These are phyloP conservation scores for Bufo bufo DNA, from an alignment of 2,113 vertebrate species.

Conservation along the genomic window DNA sequence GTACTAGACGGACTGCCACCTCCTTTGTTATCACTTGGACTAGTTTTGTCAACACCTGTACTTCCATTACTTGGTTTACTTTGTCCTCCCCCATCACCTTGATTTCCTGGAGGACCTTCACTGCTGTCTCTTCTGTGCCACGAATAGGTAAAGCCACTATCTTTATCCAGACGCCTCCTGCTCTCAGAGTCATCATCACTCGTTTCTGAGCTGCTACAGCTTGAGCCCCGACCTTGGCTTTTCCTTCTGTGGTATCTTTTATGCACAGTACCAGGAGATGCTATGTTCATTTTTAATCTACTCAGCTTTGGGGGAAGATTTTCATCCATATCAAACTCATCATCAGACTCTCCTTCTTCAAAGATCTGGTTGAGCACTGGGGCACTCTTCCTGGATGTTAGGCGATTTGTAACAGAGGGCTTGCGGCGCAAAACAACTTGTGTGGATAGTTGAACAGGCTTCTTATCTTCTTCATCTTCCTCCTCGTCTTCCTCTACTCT, in stretches of 20 bases:
- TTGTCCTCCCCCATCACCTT: conserved; percentile 82
- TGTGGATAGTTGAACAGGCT: conserved; percentile 78
- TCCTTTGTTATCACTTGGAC: conserved; percentile 74
- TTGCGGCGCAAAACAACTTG: conserved; percentile 92
- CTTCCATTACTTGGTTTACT: conserved; percentile 77
- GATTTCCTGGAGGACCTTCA: conserved; percentile 89
- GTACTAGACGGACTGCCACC: conserved; percentile 79
- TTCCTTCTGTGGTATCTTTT: conserved; percentile 92
- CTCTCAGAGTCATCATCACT: conserved; percentile 96
- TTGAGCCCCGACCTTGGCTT: conserved; percentile 93
- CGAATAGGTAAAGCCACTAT: conserved; percentile 84
- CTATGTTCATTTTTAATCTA: conserved; percentile 93
- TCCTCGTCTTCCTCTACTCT: conserved; percentile 94
- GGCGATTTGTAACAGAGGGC: conserved; percentile 91
- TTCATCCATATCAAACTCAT: conserved; percentile 93
- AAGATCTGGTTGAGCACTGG: conserved; percentile 98
- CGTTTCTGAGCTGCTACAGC: conserved; percentile 95
- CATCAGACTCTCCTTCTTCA: conserved; percentile 94
- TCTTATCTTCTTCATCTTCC: conserved; percentile 92
- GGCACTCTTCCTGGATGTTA: conserved; percentile 92
- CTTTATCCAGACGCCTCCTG: conserved; percentile 89
- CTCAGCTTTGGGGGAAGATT: conserved; percentile 94
- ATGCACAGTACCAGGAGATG: conserved; percentile 86
- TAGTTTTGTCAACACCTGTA: conserved; percentile 77
- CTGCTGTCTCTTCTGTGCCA: conserved; percentile 93